phyloP scores from a whole-genome alignment of 2,888 invertebrate species.

The Apodemia mormo region DNA sequence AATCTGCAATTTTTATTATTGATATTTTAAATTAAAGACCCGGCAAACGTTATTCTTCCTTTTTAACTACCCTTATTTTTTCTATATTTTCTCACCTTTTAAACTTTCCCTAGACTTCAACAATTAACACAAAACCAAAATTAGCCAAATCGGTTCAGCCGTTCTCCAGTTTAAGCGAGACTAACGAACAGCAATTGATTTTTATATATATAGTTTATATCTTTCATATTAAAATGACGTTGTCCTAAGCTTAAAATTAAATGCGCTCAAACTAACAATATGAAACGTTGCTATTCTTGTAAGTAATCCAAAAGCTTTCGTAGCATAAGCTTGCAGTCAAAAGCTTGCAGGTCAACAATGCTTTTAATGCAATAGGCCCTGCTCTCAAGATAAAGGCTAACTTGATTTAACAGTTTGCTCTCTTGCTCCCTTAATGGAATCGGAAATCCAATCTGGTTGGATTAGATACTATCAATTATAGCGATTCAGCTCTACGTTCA shows the following conservation, averaged over 20 bases:
- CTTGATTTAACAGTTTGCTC: conserved; percentile 45
- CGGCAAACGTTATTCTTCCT: too few species aligned
- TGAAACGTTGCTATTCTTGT: conserved; percentile 15
- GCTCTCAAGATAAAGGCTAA: conserved; percentile 38
- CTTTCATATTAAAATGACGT: not conserved
- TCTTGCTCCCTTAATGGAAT: conserved; percentile 51
- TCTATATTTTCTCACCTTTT: too few species aligned
- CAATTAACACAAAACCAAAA: too few species aligned
- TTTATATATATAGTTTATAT: too few species aligned
- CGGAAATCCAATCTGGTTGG: conserved; percentile 58
- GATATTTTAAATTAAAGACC: too few species aligned
- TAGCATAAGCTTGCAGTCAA: conserved; percentile 16
- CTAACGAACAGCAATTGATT: too few species aligned
- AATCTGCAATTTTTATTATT: too few species aligned
- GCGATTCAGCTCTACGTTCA: conserved; percentile 48
- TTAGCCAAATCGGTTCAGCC: too few species aligned
- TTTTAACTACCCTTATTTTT: too few species aligned
- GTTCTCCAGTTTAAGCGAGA: too few species aligned
- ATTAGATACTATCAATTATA: conserved; percentile 53
- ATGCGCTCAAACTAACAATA: not conserved
- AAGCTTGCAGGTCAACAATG: conserved; percentile 27
- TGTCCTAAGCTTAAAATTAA: not conserved
- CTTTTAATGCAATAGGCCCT: conserved; percentile 29
- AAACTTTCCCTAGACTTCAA: too few species aligned
- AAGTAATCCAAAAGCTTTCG: conserved; percentile 7